Base-by-base conservation (phyloP, 2,888 invertebrate species). In the Dermolepida albohirtum region DNA sequence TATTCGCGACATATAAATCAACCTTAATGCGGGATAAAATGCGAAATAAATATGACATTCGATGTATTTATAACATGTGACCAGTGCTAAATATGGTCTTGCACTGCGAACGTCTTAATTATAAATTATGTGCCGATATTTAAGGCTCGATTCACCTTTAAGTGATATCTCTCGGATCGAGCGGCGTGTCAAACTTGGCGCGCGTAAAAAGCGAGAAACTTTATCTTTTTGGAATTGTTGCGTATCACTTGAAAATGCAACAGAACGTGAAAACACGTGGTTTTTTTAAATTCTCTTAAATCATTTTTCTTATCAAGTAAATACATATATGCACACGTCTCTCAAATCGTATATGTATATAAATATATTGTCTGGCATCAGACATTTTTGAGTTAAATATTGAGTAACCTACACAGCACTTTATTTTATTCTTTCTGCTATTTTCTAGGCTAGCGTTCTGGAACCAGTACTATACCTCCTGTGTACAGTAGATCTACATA, bases 121-220 rank as follows among this genome's bases (percentile, higher is more conserved):
- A 54, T 54, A 54, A 54, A 54, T 54, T 54, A 54, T 54, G 54
- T 14, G 40, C 16, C 54, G 54, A 54, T 54, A 39, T 54, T 54
- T 54, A 54, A 54, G 41, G 40, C 10, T 54, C 39, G 54, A 29
- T 29, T 52, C 51, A 40, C 54, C 8, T 54, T 54, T 54, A 54
- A 40, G 54, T 54, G 54, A 40, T 54, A 54, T 54, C 54, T 40
- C 40, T 34, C 10, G 54, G 17, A 40, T 39, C 34, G 34, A 6
- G 10, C 54, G 40, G 29, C 40, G 40, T 54, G 54, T 54, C 54
- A 16, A 14, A 54, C 54, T 29, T 17, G 54, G 54, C 39, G 12
- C 34, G 40, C 11, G 29, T 54, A 54, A 40, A 54, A 54, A 39
- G 40, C 4, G 40, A 40, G 22, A 40, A 16, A 54, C 40, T 10